phyloP scores from a whole-genome alignment of 1,140 invertebrate genomes.

The Aleiodes sp. region DNA sequence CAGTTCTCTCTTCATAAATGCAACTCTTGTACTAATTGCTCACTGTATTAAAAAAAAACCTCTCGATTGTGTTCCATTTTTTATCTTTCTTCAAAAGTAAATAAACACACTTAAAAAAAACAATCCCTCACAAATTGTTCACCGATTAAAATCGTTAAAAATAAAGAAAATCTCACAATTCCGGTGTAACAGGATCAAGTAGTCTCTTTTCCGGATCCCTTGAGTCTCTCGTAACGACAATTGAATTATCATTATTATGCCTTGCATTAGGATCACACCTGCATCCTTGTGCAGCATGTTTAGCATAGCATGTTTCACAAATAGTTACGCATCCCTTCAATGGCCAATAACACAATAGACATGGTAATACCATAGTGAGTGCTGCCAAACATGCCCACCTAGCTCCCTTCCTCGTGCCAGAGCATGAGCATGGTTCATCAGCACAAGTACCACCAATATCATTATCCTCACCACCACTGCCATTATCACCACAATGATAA shows the following conservation, averaged over 20 bases:
- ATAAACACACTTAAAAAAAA: conserved; percentile 9
- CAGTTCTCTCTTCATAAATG: conserved; percentile 53
- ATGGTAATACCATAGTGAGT: conserved; percentile 83
- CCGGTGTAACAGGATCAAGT: conserved; percentile 60
- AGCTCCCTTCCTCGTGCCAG: conserved; percentile 73
- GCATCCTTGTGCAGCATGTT: conserved; percentile 78
- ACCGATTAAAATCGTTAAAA: background rate
- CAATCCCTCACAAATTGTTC: background rate
- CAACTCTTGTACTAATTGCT: conserved; percentile 64
- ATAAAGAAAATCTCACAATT: conserved; percentile 50
- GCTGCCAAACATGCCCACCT: conserved; percentile 87
- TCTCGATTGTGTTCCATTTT: background rate
- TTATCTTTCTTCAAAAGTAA: background rate
- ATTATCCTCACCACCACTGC: conserved; percentile 71
- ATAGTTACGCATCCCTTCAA: conserved; percentile 80
- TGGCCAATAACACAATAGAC: conserved; percentile 92
- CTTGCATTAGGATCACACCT: conserved; percentile 69
- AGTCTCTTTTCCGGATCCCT: conserved; percentile 61
- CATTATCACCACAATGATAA: conserved; percentile 87
- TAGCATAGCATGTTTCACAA: conserved; percentile 83
- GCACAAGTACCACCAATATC: conserved; percentile 73
- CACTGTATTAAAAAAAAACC: background rate
- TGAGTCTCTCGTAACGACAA: conserved; percentile 55
- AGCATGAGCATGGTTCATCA: conserved; percentile 88
- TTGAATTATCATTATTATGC: conserved; percentile 47